Conservation (phyloP, 2,888 invertebrate species). For the Rhamnusium bicolor region DNA sequence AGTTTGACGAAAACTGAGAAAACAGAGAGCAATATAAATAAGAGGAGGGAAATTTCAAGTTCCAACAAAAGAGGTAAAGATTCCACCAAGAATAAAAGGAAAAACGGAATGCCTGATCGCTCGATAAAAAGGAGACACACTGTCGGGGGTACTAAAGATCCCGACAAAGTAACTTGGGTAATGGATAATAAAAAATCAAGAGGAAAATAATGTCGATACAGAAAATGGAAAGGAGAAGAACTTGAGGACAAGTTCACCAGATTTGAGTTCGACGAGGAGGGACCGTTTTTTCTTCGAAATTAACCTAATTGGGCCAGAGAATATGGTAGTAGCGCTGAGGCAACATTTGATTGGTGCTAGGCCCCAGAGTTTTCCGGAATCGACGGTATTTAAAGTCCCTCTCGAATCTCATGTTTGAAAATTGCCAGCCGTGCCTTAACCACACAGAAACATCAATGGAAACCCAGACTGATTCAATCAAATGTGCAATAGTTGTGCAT, state of each 20-base stretch:
- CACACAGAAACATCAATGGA: conserved; percentile 28
- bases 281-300: conserved; percentile 73
- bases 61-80: conserved; percentile 70
- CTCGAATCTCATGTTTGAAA: conserved; percentile 75
- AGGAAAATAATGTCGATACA: conserved; percentile 67
- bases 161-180: conserved; percentile 76
- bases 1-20: conserved; percentile 82
- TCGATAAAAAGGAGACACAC: conserved; percentile 93
- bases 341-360: conserved; percentile 72
- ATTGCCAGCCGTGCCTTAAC: conserved; percentile 31
- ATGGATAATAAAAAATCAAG: conserved; percentile 72
- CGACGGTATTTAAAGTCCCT: conserved; percentile 74
- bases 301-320: conserved; percentile 72
- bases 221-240: conserved; percentile 72
- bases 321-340: conserved; percentile 71
- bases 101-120: conserved; percentile 85
- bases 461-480: conserved; percentile 49
- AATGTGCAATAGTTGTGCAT: conserved; percentile 56
- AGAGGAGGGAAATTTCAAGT: conserved; percentile 76
- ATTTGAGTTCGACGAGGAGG: conserved; percentile 71
- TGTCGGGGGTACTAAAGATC: conserved; percentile 94
- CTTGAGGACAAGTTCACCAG: conserved; percentile 77
- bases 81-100: conserved; percentile 80
- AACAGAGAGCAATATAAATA: conserved; percentile 85
- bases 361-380: conserved; percentile 73